A percentile compares a stretch with the other conserved stretches of the same genome.
These are phyloP conservation scores for Phaethornis superciliosus DNA, from an alignment of 2,113 vertebrate species.

Conservation along the genomic window DNA sequence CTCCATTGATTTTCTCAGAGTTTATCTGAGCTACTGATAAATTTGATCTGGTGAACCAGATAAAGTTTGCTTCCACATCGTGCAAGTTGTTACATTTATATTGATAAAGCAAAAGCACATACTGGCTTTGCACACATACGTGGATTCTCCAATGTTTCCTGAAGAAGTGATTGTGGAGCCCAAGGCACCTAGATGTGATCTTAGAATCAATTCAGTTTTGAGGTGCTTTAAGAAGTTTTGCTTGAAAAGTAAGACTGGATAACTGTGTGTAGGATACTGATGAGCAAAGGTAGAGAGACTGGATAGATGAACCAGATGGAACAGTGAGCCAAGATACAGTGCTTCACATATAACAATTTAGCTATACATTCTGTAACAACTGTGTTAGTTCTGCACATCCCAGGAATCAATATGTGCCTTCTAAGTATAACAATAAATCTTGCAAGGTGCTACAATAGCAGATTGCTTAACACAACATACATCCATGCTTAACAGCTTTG, in stretches of 20 bases:
- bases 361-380: background rate
- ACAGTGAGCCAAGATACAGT: background rate
- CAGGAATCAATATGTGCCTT: background rate
- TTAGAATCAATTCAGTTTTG: background rate
- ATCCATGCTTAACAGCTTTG: background rate
- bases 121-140: background rate
- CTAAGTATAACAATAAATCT: background rate
- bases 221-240: background rate
- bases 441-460: background rate
- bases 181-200: background rate
- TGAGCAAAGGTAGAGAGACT: background rate
- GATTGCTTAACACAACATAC: conserved; percentile 14
- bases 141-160: background rate
- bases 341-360: background rate
- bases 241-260: background rate
- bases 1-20: background rate
- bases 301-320: background rate
- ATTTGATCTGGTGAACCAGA: background rate
- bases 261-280: background rate
- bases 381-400: background rate
- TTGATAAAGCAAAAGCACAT: background rate
- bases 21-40: background rate
- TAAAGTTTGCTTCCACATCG: background rate
- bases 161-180: background rate
- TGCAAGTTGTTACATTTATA: background rate